A percentile compares a stretch with the other conserved stretches of the same genome.
Conservation (phyloP, 2,888 invertebrate genomes). For the Campopleginae sp. region DNA sequence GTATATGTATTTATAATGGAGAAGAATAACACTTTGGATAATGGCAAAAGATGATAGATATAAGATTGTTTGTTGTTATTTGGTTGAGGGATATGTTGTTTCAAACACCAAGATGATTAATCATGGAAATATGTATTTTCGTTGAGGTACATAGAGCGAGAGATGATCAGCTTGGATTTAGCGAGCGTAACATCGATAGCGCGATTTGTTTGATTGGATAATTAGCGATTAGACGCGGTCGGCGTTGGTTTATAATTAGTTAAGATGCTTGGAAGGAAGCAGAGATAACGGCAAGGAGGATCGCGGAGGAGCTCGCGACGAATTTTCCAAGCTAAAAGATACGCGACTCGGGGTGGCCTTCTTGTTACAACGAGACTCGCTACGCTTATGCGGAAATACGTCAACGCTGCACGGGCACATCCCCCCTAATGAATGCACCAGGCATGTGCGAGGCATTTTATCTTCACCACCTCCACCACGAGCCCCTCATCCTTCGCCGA, state of each 20-base stretch:
- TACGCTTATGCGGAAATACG: slow-evolving; percentile 79
- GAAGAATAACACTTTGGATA: slow-evolving; percentile 54
- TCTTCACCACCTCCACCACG: slow-evolving; percentile 79
- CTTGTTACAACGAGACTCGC: slow-evolving; percentile 31
- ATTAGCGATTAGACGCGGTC: background rate
- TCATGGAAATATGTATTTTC: background rate
- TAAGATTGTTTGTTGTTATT: slow-evolving; percentile 24
- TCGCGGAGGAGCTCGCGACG: too few relatives aligned
- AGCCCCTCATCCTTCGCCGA: slow-evolving; percentile 67
- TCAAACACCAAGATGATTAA: slow-evolving; percentile 7
- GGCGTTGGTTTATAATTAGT: background rate
- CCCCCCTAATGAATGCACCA: slow-evolving; percentile 84
- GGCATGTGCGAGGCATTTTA: slow-evolving; percentile 84
- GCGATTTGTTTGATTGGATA: background rate
- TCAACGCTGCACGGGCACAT: slow-evolving; percentile 82
- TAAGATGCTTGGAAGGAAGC: background rate
- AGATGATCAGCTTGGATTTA: background rate
- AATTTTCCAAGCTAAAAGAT: slow-evolving; percentile 24
- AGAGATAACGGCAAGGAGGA: background rate
- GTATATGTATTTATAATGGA: slow-evolving; percentile 4
- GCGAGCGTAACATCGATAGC: slow-evolving; percentile 4
- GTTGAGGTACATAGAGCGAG: background rate
- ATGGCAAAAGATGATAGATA: slow-evolving; percentile 28
- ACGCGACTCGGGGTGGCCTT: slow-evolving; percentile 55
- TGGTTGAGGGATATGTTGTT: slow-evolving; percentile 2